These are phyloP conservation scores for Paraplagusia blochii DNA, from an alignment of 2,113 vertebrate genomes.

Conservation along the genomic window DNA sequence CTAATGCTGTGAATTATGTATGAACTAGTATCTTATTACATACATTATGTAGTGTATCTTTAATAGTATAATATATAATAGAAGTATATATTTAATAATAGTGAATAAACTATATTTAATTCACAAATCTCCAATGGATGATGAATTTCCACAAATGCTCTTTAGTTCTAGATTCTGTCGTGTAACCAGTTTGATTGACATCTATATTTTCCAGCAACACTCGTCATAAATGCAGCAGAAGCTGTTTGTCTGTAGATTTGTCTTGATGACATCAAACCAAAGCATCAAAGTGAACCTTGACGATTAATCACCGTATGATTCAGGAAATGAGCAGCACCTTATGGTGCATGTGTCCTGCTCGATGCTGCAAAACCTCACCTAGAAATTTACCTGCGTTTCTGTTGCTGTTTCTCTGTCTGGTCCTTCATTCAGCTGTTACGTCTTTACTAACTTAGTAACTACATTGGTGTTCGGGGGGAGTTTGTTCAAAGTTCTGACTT, in stretches of 20 bases:
- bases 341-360: constrained; percentile 6
- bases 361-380: constrained; percentile 3
- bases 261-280: constrained; percentile 5
- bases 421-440: not conserved
- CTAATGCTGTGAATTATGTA: not conserved
- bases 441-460: no score
- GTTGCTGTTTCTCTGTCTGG: not conserved
- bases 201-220: constrained; percentile 15
- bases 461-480: not conserved
- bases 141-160: not conserved
- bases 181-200: constrained; percentile 23
- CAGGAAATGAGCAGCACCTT: not conserved
- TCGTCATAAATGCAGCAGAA: constrained; percentile 37
- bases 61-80: no score
- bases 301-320: not conserved
- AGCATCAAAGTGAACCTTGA: constrained; percentile 15
- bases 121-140: no score
- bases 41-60: not conserved
- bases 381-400: not conserved
- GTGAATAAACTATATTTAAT: no score
- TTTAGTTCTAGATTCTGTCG: constrained; percentile 9
- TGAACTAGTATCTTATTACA: not conserved
- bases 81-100: not conserved
- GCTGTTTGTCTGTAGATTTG: constrained; percentile 9
- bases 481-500: constrained; percentile 20